Evolutionary conservation across 1,140 invertebrate genomes (phyloP).

Genomic region (Bradysia coprophila): DNA sequence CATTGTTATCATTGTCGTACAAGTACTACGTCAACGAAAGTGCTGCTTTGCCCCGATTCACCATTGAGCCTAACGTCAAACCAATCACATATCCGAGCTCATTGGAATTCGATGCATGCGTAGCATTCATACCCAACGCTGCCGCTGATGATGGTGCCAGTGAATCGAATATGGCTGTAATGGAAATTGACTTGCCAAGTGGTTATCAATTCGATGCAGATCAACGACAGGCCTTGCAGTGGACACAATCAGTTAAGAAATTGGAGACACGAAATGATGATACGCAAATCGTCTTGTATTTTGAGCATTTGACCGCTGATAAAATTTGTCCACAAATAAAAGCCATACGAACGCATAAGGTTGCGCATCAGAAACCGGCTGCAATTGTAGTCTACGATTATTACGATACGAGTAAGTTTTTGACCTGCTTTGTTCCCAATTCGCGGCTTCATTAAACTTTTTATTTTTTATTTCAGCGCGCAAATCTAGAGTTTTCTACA

Average conservation of each 20-base stretch:
- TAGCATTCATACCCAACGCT: not conserved
- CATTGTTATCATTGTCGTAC: not conserved
- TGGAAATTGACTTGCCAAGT: slow-evolving; percentile 63
- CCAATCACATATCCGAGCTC: not conserved
- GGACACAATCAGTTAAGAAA: not conserved
- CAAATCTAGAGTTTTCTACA: too few relatives aligned
- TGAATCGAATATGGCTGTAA: slow-evolving; percentile 55
- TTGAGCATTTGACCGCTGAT: slow-evolving; percentile 46
- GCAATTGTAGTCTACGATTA: slow-evolving; percentile 71
- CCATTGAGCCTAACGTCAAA: not conserved
- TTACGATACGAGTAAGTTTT: slow-evolving; percentile 59
- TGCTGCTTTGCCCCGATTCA: not conserved
- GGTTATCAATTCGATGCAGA: slow-evolving; percentile 22
- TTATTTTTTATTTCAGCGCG: too few relatives aligned
- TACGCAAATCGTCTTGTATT: slow-evolving; percentile 56
- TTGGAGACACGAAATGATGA: slow-evolving; percentile 46
- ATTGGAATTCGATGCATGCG: not conserved
- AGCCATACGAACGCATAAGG: slow-evolving; percentile 58
- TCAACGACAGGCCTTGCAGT: not conserved
- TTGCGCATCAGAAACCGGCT: slow-evolving; percentile 65
- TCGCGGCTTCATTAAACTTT: too few relatives aligned
- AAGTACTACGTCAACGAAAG: not conserved
- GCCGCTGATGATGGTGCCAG: not conserved
- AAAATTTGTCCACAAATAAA: slow-evolving; percentile 60
- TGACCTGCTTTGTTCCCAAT: too few relatives aligned